Evolutionary conservation across 2,888 invertebrate species (phyloP), one percentile per base, ranked within the genome.

Genomic region (Thumatha senex): DNA sequence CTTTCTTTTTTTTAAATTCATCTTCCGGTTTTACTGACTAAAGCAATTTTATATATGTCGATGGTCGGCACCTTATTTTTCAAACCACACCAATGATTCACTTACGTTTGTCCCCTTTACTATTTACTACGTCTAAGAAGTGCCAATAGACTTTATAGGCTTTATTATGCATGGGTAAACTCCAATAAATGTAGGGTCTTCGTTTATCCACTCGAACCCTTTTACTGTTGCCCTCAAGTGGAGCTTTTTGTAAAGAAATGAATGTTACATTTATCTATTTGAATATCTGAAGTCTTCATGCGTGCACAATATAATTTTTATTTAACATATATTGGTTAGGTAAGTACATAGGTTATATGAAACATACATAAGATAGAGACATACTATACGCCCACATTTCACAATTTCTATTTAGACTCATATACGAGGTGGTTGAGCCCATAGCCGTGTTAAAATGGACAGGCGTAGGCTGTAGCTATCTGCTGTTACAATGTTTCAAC

Each of bases 41-140:
- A 62, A 62, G 70, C 61, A 69, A 70, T 72, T 72, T 68, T 61
- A 67, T 61, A 67, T 71, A 68, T 56, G 63, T 63, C 63, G 58
- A 67, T 62, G 58, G 51, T 57, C 45, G 63, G 54, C 56, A 56
- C 67, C 61, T 54, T 61, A 68, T 72, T 72, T 68, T 67, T 68
- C 62, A 65, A 67, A 69, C 67, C 67, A 54, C 63, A 58, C 56
- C 70, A 59, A 63, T 72, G 70, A 69, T 69, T 68, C 66, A 68
- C 63, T 67, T 68, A 59, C 46, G 51, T 51, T 54, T 56, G 57
- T 53, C 56, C 66, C 61, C 61, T 67, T 55, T 58, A 63, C 53
- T 63, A 62, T 62, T 60, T 51, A 67, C 64, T 61, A 49, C 59
- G 48, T 43, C 53, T 35, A 36, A 54, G 52, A 63, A 67, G 61